Conservation (phyloP, 2,113 vertebrate genomes). For the Callipepla squamata region DNA sequence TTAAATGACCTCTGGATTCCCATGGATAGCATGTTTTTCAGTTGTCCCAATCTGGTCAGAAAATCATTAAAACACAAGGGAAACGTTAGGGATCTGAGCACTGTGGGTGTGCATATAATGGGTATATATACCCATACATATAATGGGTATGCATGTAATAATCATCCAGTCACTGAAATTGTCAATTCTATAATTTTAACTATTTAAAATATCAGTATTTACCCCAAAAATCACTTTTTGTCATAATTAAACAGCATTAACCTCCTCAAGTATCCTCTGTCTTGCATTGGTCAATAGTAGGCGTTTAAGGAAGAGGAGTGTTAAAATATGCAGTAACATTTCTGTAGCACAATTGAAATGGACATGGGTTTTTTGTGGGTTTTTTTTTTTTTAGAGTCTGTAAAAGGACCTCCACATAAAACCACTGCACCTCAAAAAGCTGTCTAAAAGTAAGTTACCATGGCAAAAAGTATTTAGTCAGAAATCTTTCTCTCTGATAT, state of each 20-base stretch:
- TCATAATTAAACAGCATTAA: background rate
- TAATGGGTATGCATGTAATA: background rate
- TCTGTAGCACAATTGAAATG: background rate
- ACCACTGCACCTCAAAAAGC: background rate
- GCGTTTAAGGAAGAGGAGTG: background rate
- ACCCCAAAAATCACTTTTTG: background rate
- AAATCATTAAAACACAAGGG: background rate
- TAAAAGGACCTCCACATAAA: background rate
- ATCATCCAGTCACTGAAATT: background rate
- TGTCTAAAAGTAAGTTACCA: background rate
- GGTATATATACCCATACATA: too few relatives aligned
- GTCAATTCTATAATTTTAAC: background rate
- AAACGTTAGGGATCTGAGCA: background rate
- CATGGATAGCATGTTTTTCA: background rate
- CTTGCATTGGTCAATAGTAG: background rate
- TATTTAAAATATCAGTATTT: background rate
- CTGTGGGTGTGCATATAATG: background rate
- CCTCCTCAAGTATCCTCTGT: background rate
- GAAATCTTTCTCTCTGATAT: background rate
- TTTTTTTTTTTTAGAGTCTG: too few relatives aligned
- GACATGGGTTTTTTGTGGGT: background rate
- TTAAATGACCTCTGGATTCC: background rate
- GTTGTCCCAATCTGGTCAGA: background rate
- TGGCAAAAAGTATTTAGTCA: background rate
- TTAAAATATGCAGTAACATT: background rate